Base-by-base conservation (phyloP, 1,140 invertebrate species). In the Caenorhabditis inopinata region DNA sequence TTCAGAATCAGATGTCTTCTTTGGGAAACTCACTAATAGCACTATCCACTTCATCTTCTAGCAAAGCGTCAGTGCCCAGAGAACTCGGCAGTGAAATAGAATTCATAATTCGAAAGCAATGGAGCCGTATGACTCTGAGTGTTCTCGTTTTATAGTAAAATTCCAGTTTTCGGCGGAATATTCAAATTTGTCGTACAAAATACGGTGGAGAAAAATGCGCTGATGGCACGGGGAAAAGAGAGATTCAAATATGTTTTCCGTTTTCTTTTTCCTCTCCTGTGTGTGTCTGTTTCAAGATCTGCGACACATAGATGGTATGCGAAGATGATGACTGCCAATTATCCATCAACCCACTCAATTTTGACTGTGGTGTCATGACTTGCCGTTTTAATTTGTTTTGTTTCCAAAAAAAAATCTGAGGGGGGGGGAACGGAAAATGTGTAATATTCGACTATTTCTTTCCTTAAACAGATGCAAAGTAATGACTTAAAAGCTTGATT, bases 101-200 rank as follows among this genome's bases (percentile, higher is more conserved):
- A 11, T 38, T 32, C 58, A 68, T 68, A 38, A 38, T 68, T 29
- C 49, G 27, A 32, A 2, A 14, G n/a, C 3, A 58, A 14, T 4
- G 27, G 12, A 58, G 27, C 35, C n/a, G 12, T 11, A 68, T 9
- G 12, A n/a, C 11, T 9, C n/a, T 38, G 5, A 32, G 25, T 68
- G 14, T 68, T 68, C 29, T 68, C 11, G n/a, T 62, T 21, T 38
- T 38, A 68, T 68, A 68, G 29, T 68, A 68, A 29, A 42, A 18
- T 68, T 68, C 58, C n/a, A 42, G 58, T 35, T 38, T 35, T 21
- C 27, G 53, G 27, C 35, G 29, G n/a, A 58, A 68, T 68, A 68
- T 68, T 35, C 32, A 68, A 68, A 68, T 68, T 68, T 25, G 38
- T 11, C 38, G 38, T 68, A 68, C 58, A 68, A 68, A 68, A 68